Percentiles rank a stretch among this genome's conserved stretches.
phyloP scores from a whole-genome alignment of 2,797 vertebrate species.

The Mionectes olivaceus region DNA sequence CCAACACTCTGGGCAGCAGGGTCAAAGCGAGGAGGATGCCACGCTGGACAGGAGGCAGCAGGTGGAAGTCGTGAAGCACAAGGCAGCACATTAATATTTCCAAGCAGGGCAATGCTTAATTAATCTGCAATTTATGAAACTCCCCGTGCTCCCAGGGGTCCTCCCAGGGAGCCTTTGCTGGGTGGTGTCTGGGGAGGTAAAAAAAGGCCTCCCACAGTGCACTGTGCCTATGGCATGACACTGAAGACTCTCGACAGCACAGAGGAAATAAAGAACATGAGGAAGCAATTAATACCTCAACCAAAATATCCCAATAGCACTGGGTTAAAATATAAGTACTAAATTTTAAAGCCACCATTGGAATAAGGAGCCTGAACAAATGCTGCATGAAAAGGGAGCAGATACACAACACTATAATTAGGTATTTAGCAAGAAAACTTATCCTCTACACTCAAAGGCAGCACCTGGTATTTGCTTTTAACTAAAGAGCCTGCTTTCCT shows the following conservation, averaged over 20 bases:
- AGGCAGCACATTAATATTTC: not conserved
- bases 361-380: not conserved
- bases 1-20: not conserved
- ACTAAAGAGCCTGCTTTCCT: not conserved
- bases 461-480: conserved; percentile 15
- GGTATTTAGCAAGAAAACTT: not conserved
- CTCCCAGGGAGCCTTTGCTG: not conserved
- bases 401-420: not conserved
- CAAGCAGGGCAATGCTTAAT: not conserved
- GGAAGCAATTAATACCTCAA: not conserved
- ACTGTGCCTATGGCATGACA: not conserved
- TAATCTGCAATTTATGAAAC: not conserved
- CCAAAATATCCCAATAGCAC: not conserved
- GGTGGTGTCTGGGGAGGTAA: not conserved
- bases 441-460: conserved; percentile 6
- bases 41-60: not conserved
- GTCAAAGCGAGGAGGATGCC: not conserved
- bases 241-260: not conserved
- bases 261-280: not conserved
- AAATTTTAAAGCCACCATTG: not conserved
- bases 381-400: not conserved
- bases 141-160: not conserved
- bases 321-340: not conserved
- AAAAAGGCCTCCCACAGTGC: not conserved
- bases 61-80: not conserved